Conservation (phyloP, 2,888 invertebrate genomes). For the Galeruca laticollis region DNA sequence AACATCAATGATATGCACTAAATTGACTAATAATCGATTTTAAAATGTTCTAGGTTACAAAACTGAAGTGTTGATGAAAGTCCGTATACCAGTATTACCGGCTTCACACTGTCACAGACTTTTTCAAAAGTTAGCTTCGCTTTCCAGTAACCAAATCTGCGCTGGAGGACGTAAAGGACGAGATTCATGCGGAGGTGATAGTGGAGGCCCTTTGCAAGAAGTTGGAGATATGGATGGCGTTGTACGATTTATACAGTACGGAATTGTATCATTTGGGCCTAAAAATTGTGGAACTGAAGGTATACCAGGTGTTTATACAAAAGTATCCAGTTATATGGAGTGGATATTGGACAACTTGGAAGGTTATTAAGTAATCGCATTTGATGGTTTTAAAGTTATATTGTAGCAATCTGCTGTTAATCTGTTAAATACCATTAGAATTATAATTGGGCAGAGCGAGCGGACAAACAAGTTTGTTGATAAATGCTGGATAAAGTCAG, state of each 20-base stretch:
- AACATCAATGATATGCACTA: too few species aligned
- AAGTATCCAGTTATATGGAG: conserved; percentile 70
- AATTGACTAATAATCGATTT: too few species aligned
- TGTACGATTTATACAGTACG: conserved; percentile 69
- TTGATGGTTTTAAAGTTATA: background rate
- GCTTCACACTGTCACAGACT: conserved; percentile 57
- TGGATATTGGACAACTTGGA: conserved; percentile 72
- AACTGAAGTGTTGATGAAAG: conserved; percentile 64
- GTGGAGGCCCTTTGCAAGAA: conserved; percentile 74
- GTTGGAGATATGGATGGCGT: conserved; percentile 62
- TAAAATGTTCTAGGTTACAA: conserved; percentile 49
- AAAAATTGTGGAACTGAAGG: conserved; percentile 64
- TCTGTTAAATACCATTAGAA: background rate
- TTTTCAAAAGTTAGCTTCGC: conserved; percentile 55
- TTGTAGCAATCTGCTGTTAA: background rate
- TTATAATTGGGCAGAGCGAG: background rate
- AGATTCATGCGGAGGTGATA: conserved; percentile 77
- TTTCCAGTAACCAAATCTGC: conserved; percentile 69
- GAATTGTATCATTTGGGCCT: conserved; percentile 67
- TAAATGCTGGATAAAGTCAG: too few species aligned
- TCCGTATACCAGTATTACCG: conserved; percentile 63
- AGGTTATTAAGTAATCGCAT: conserved; percentile 11
- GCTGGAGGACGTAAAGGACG: conserved; percentile 73
- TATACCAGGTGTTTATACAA: conserved; percentile 77
- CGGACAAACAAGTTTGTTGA: background rate